Evolutionary conservation across 1,140 invertebrate genomes (phyloP), one percentile per base, ranked within the genome.

Genomic region (Meloidogyne hapla): DNA sequence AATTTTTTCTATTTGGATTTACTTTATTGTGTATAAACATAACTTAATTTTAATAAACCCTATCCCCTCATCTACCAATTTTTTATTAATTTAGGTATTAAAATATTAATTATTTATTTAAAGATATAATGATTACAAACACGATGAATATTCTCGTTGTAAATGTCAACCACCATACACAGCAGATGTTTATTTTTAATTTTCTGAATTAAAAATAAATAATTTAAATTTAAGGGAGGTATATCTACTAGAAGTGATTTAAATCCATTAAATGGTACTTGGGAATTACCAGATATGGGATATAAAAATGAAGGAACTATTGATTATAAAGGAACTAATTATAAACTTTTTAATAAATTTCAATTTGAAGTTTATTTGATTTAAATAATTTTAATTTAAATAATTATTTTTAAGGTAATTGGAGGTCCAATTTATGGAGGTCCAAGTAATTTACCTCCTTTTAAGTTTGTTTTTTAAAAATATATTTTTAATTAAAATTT

Each of bases 141-240:
- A 92, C 84, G 92, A 93, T 85, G 91, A 92, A 18, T 88, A 92
- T 28, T 89, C 92, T n/a, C 86, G 88, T 68, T 93, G 92, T 87
- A 89, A 91, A 74, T 93, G 92, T 85, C 88, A 83, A 13, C 92
- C 92, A 6, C 91, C 92, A 1, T 92, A 92, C 88, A 91, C 90
- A 85, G 92, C 89, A n/a, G 85, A 85, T 69, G 75, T 62, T 56
- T 92, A 8, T 33, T 33, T 33, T 33, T 33, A 1, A 33, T 88
- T 91, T 90, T n/a, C n/a, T n/a, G 42, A 65, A 91, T 21, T 0
- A 67, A 45, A 38, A 69, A 48, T 15, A 33, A 33, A 13, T 23
- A 23, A 69, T 12, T n/a, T 8, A 1, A 1, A 33, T 33, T 33
- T 70, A n/a, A 73, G 70, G 92, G 92, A 88, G 74, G 48, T 45